These are phyloP conservation scores for Ochlodes sylvanus DNA, from an alignment of 2,888 invertebrate genomes.

Conservation along the genomic window DNA sequence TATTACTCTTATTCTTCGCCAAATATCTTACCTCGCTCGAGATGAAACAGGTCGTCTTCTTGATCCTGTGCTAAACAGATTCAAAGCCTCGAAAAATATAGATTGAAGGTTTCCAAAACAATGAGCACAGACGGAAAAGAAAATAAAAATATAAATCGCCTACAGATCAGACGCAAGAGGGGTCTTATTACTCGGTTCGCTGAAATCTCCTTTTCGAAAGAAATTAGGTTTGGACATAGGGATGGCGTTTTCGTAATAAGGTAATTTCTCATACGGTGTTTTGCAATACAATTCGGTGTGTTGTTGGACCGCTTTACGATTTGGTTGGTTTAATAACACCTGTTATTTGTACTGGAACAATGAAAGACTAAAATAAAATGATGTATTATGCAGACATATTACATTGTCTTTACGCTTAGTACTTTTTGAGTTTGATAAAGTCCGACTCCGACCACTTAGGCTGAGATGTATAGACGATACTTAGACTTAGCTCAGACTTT, in stretches of 20 bases:
- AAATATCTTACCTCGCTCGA: not conserved
- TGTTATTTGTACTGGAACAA: not conserved
- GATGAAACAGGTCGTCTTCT: not conserved
- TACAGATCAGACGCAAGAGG: slow-evolving; percentile 37
- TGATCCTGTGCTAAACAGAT: slow-evolving; percentile 36
- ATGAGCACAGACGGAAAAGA: slow-evolving; percentile 36
- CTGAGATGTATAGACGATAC: too few species aligned
- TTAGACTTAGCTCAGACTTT: too few species aligned
- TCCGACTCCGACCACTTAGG: too few species aligned
- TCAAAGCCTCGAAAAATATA: slow-evolving; percentile 39
- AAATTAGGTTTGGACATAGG: slow-evolving; percentile 38
- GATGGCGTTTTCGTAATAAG: not conserved
- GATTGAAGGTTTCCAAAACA: slow-evolving; percentile 43
- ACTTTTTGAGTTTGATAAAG: too few species aligned
- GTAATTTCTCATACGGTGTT: slow-evolving; percentile 7
- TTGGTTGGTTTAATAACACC: not conserved
- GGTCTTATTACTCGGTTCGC: slow-evolving; percentile 44
- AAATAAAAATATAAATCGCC: slow-evolving; percentile 32
- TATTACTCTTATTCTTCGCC: too few species aligned
- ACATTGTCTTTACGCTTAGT: too few species aligned
- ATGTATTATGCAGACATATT: too few species aligned
- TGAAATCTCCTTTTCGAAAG: slow-evolving; percentile 40
- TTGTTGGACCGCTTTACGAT: not conserved
- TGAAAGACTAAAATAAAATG: not conserved
- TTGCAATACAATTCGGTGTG: not conserved